Evolutionary conservation across 1,140 invertebrate species (phyloP).

Genomic region (Tetramorium parvispinum): DNA sequence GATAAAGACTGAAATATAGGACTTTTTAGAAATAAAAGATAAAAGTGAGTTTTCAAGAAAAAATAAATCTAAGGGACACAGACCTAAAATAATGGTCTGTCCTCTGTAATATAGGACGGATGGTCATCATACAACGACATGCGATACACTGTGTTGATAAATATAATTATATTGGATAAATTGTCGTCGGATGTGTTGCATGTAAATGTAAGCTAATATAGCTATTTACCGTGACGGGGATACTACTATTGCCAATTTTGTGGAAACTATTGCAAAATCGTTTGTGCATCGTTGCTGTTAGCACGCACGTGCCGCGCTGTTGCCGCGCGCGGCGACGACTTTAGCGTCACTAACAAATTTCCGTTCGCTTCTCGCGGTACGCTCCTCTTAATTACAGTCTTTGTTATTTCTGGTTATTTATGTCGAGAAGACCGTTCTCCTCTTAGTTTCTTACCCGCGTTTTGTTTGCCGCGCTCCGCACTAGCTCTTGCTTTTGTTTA

Average conservation of each 20-base stretch:
- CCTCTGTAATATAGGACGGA: too few relatives aligned
- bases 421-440: constrained; percentile 25
- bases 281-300: neutral
- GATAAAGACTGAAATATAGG: too few relatives aligned
- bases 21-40: too few relatives aligned
- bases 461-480: constrained; percentile 35
- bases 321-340: neutral
- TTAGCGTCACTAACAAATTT: constrained; percentile 56
- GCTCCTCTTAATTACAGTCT: constrained; percentile 54
- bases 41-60: too few relatives aligned
- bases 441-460: constrained; percentile 52
- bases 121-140: too few relatives aligned
- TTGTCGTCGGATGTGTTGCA: too few relatives aligned
- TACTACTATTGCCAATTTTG: neutral
- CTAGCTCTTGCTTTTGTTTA: constrained; percentile 53
- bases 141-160: too few relatives aligned
- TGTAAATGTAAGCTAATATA: too few relatives aligned
- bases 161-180: constrained; percentile 18
- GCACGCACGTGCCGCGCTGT: neutral
- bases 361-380: constrained; percentile 22
- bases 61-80: too few relatives aligned
- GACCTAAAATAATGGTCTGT: too few relatives aligned
- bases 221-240: too few relatives aligned
- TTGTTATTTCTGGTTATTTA: constrained; percentile 58
- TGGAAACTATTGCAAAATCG: neutral